Percentiles rank a stretch among this genome's conserved stretches.
phyloP scores from a whole-genome alignment of 2,888 invertebrate genomes.

The Alviniconcha strummeri region DNA sequence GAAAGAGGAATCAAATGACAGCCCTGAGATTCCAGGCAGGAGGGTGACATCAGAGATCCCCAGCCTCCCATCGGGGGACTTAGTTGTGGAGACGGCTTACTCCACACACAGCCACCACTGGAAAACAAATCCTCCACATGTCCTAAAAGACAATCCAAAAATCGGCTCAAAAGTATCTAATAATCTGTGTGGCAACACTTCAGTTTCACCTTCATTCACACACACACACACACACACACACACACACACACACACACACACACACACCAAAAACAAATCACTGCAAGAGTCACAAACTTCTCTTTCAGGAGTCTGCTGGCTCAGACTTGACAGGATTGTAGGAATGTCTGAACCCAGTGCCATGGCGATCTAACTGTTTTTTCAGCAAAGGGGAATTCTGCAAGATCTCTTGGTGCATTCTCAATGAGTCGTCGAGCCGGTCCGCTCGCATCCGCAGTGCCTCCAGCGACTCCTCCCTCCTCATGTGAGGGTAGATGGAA shows the following conservation, averaged over 20 bases:
- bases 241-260: background rate
- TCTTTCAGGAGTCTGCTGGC: conserved; percentile 31
- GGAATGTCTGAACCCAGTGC: conserved; percentile 43
- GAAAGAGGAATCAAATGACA: background rate
- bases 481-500: conserved; percentile 11
- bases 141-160: too few relatives aligned
- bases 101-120: too few relatives aligned
- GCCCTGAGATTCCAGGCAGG: too few relatives aligned
- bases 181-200: too few relatives aligned
- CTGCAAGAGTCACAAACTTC: too few relatives aligned
- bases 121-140: too few relatives aligned
- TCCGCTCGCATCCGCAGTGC: conserved; percentile 39
- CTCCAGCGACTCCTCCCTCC: conserved; percentile 36
- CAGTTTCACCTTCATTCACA: too few relatives aligned
- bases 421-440: conserved; percentile 40
- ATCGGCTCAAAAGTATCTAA: too few relatives aligned
- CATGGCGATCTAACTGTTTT: conserved; percentile 40
- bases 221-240: too few relatives aligned
- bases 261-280: background rate
- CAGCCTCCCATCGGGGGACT: too few relatives aligned
- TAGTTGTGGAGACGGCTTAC: too few relatives aligned
- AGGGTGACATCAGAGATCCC: too few relatives aligned
- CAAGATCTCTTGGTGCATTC: conserved; percentile 43
- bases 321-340: conserved; percentile 41
- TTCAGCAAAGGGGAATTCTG: conserved; percentile 43